Evolutionary conservation across 1,140 invertebrate genomes (phyloP), one percentile per base, ranked within the genome.

Genomic region (Drosophila sp.): DNA sequence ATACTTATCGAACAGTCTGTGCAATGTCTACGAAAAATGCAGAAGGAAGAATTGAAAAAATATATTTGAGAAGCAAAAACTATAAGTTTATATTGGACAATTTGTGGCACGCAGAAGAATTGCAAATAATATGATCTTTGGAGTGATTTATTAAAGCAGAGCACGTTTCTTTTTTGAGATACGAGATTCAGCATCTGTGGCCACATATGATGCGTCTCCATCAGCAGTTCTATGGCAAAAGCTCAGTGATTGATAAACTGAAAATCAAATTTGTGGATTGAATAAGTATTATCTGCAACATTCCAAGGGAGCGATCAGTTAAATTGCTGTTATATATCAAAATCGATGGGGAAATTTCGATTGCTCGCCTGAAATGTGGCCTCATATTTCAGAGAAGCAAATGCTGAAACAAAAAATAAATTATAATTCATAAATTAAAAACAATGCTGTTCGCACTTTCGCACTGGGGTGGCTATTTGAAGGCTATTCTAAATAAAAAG

Each of bases 401-500:
- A 25, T 8, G 2, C 43, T 75, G 61, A 74, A 72, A 57, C 40
- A 53, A 78, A 53, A 48, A 76, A 87, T 75, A 87, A 87, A 82
- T 87, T 79, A 86, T 86, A 81, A 72, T 79, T 87, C 82, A 87
- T 87, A 79, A 78, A 89, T 89, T 89, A 66, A 72, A 73, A 73
- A 54, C 58, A 80, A 82, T 78, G 69, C 62, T 41, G 14, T 57
- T 78, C 63, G 54, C 73, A 64, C 56, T 74, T 74, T 74, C 65
- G 50, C 71, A 58, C 61, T 70, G 66, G 78, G 78, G 66, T 78
- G 74, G 61, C 65, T 36, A 27, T n/a, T 18, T 29, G 34, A 58
- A 50, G 14, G 69, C 67, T 77, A 61, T 50, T 80, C 76, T 56
- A 76, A 61, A 70, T 75, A 84, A 62, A 71, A 51, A 59, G 25